Evolutionary conservation across 1,140 invertebrate species (phyloP).

Genomic region (Aphelenchoides fujianensis): DNA sequence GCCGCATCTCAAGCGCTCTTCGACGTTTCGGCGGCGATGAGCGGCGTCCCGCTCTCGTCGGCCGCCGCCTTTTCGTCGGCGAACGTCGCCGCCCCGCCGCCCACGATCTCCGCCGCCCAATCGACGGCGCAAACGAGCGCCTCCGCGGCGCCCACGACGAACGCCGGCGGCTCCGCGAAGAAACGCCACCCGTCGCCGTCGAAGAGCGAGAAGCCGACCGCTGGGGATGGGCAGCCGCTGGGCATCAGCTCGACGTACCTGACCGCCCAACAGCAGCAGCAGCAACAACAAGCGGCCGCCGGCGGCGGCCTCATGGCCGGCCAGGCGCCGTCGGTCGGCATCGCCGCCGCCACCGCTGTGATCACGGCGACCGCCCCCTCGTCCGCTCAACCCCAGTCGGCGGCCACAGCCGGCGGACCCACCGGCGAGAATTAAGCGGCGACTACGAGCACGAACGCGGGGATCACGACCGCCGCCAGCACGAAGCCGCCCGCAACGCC

Average conservation of each 20-base stretch:
- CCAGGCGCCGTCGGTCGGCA: too few relatives aligned
- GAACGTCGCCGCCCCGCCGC: neutral
- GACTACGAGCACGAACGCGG: too few relatives aligned
- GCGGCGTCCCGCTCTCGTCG: neutral
- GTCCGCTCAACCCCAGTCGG: neutral
- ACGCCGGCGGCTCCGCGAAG: too few relatives aligned
- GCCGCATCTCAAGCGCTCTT: too few relatives aligned
- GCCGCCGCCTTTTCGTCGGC: neutral
- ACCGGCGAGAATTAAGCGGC: too few relatives aligned
- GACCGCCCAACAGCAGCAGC: too few relatives aligned
- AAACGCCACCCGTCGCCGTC: neutral
- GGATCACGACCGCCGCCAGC: neutral
- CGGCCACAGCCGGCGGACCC: neutral
- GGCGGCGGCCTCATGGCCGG: too few relatives aligned
- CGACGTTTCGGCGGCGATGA: neutral
- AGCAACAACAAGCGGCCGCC: too few relatives aligned
- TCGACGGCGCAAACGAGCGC: neutral
- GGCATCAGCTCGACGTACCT: too few relatives aligned
- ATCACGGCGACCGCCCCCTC: neutral
- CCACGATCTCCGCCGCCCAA: neutral
- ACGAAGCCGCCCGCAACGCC: neutral
- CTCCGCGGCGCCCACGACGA: too few relatives aligned
- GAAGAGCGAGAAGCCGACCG: neutral
- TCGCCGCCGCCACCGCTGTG: neutral
- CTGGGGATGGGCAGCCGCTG: neutral